These are phyloP conservation scores for Crambe crambe DNA, from an alignment of 37 sponge, comb jelly and placozoan species.

Conservation along the genomic window DNA sequence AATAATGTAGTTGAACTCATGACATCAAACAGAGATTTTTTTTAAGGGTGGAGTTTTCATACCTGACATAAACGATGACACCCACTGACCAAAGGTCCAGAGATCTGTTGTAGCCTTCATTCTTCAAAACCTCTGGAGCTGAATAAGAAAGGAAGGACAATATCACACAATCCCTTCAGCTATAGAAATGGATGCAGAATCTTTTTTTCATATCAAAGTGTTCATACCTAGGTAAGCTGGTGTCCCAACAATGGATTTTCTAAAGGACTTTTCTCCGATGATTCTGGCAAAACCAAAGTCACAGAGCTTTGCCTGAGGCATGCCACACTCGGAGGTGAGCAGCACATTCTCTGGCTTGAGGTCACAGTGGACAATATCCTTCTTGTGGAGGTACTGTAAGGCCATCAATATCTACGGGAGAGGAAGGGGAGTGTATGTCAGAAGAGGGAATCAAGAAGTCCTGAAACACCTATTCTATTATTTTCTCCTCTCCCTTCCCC, in stretches of 20 bases:
- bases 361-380: slow-evolving; percentile 98
- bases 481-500: background rate
- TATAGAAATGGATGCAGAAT: background rate
- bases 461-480: no score
- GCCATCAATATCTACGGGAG: slow-evolving; percentile 81
- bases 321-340: slow-evolving; percentile 69
- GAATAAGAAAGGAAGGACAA: background rate
- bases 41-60: no score
- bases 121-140: slow-evolving; percentile 98
- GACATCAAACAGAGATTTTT: background rate
- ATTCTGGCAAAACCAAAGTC: slow-evolving; percentile 99
- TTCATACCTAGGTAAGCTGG: slow-evolving; percentile 95
- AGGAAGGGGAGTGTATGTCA: background rate
- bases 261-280: slow-evolving; percentile 93
- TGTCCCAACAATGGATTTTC: slow-evolving; percentile 97
- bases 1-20: no score
- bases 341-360: slow-evolving; percentile 99
- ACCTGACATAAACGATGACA: slow-evolving; percentile 98
- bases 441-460: slow-evolving; percentile 5
- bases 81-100: slow-evolving; percentile 98
- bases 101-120: slow-evolving; percentile 90
- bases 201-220: background rate
- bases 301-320: slow-evolving; percentile 90
- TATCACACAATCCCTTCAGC: background rate
- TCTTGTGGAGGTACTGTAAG: slow-evolving; percentile 89